A percentile compares a stretch with the other conserved stretches of the same genome.
Conservation (phyloP, 2,113 vertebrate species). For the Ameiurus melas region DNA sequence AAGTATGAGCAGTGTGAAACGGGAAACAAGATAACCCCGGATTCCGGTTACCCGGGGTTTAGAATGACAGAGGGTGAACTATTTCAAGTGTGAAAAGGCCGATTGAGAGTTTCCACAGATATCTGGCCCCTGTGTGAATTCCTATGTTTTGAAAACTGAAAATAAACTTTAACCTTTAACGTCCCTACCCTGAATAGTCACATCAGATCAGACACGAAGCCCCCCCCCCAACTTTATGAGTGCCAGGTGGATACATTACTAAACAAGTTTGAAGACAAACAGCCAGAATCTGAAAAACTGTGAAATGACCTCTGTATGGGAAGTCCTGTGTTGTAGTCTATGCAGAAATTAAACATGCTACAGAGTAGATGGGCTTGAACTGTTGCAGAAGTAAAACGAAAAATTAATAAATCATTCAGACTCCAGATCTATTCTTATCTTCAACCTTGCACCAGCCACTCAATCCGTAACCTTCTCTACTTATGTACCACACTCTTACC, state of each 20-base stretch:
- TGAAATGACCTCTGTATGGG: neutral
- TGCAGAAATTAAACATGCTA: constrained; percentile 21
- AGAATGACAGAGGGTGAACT: too few relatives aligned
- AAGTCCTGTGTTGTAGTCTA: constrained; percentile 12
- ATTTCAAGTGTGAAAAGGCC: too few relatives aligned
- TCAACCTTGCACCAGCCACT: constrained; percentile 33
- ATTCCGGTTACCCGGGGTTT: too few relatives aligned
- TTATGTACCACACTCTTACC: neutral
- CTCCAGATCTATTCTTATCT: constrained; percentile 50
- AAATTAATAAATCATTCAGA: constrained; percentile 58
- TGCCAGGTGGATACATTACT: neutral
- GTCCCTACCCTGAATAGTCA: neutral
- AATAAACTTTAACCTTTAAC: neutral
- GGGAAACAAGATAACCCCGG: too few relatives aligned
- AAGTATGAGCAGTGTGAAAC: too few relatives aligned
- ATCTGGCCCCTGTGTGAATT: neutral
- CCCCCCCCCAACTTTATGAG: neutral
- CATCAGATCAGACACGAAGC: too few relatives aligned
- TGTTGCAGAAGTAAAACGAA: neutral
- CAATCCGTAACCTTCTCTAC: constrained; percentile 23
- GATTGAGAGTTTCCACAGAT: neutral
- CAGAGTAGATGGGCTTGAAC: neutral
- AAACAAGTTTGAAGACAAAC: neutral
- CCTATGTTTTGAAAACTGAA: neutral
- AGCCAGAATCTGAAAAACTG: neutral